Conservation (phyloP, 2,113 vertebrate genomes). For the Hippoglossus stenolepis region DNA sequence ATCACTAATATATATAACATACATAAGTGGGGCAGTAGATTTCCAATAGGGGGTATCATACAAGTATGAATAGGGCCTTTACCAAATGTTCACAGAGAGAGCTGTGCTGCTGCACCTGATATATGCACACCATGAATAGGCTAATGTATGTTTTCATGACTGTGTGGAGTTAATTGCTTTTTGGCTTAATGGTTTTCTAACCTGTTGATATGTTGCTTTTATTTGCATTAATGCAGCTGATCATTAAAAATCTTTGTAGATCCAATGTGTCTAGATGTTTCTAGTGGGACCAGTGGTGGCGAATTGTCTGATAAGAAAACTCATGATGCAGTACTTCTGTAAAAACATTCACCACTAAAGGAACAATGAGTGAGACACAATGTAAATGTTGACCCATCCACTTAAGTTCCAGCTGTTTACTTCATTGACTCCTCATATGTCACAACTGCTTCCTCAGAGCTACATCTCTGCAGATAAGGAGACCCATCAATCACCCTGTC, state of each 20-base stretch:
- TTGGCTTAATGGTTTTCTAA: slow-evolving; percentile 29
- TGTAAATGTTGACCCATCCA: neutral
- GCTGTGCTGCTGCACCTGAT: too few species aligned
- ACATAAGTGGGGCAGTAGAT: neutral
- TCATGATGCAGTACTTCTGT: neutral
- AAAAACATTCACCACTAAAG: slow-evolving; percentile 9
- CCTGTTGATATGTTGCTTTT: neutral
- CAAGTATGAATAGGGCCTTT: neutral
- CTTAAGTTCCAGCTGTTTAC: slow-evolving; percentile 47
- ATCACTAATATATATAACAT: neutral
- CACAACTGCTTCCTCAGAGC: slow-evolving; percentile 61
- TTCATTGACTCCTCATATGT: slow-evolving; percentile 57
- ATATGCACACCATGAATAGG: too few species aligned
- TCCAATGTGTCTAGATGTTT: slow-evolving; percentile 1
- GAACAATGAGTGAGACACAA: slow-evolving; percentile 23
- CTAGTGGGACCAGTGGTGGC: slow-evolving; percentile 33
- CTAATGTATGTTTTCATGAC: slow-evolving; percentile 1
- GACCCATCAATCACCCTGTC: slow-evolving; percentile 63
- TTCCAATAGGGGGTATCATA: slow-evolving; percentile 45
- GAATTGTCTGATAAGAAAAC: neutral
- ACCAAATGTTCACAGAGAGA: too few species aligned
- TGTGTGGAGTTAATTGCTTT: slow-evolving; percentile 8
- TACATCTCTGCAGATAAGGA: slow-evolving; percentile 54
- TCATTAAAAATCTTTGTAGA: neutral
- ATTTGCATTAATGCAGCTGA: neutral